phyloP scores from a whole-genome alignment of 2,113 vertebrate species.

The Vombatus ursinus region DNA sequence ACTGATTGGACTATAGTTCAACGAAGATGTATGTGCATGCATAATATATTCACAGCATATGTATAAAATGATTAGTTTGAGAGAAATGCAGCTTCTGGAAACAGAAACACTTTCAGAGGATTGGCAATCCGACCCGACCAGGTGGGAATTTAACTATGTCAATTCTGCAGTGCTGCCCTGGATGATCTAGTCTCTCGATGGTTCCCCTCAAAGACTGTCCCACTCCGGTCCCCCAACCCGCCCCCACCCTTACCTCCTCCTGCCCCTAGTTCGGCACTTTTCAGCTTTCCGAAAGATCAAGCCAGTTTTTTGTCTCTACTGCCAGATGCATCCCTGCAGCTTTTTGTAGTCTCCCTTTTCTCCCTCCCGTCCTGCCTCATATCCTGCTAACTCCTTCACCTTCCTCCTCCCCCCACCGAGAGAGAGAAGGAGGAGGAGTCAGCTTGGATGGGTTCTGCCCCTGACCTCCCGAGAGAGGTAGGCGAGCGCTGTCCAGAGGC shows the following conservation, averaged over 20 bases:
- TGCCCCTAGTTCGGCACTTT: neutral
- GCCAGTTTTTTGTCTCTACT: neutral
- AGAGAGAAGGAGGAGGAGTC: neutral
- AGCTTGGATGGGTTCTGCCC: neutral
- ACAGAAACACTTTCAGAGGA: neutral
- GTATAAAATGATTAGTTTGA: constrained; percentile 3
- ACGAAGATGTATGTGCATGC: too few relatives aligned
- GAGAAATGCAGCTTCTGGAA: constrained; percentile 28
- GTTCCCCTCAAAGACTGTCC: too few relatives aligned
- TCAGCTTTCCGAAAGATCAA: neutral
- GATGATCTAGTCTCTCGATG: neutral
- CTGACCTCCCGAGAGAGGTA: neutral
- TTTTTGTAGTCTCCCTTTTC: neutral
- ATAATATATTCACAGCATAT: neutral
- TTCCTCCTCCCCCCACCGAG: neutral
- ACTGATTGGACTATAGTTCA: neutral
- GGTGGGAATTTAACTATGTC: neutral
- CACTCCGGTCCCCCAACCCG: neutral
- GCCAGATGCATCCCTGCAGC: neutral
- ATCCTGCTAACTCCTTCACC: neutral
- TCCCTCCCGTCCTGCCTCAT: neutral
- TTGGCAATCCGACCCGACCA: neutral
- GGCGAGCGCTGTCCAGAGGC: neutral
- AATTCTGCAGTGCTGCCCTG: constrained; percentile 11
- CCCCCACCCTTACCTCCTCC: neutral